A percentile compares a stretch with the other conserved stretches of the same genome.
These are phyloP conservation scores for Trachelus troglodyta DNA, from an alignment of 2,888 invertebrate genomes.

Conservation along the genomic window DNA sequence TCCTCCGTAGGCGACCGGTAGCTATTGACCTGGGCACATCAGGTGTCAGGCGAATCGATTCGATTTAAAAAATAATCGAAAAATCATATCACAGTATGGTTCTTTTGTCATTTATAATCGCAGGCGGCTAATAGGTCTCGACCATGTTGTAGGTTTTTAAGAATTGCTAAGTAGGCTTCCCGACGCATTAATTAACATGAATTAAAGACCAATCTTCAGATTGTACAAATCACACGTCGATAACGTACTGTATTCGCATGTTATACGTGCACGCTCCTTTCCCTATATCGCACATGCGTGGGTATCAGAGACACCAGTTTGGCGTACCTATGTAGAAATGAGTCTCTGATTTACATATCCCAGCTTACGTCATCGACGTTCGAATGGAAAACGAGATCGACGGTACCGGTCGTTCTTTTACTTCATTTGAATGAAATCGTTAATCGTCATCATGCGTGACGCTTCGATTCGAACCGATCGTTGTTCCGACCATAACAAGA, in stretches of 20 bases:
- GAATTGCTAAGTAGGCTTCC: slow-evolving; percentile 8
- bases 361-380: background rate
- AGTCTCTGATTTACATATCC: background rate
- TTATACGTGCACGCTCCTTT: background rate
- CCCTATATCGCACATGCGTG: background rate
- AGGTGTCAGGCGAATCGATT: background rate
- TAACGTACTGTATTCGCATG: background rate
- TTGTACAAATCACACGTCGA: background rate
- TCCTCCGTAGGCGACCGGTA: background rate
- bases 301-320: background rate
- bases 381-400: background rate
- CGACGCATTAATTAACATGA: slow-evolving; percentile 44
- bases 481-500: background rate
- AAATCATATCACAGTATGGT: slow-evolving; percentile 30
- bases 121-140: slow-evolving; percentile 20
- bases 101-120: slow-evolving; percentile 40
- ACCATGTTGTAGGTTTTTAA: slow-evolving; percentile 5
- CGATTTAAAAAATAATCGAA: slow-evolving; percentile 5
- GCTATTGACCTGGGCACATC: background rate
- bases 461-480: background rate
- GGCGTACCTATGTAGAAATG: background rate
- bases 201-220: slow-evolving; percentile 24
- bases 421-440: background rate
- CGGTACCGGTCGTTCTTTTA: background rate
- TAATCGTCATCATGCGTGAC: background rate